These are phyloP conservation scores for Perizoma flavofasciatum DNA, from an alignment of 2,888 invertebrate genomes.

Conservation along the genomic window DNA sequence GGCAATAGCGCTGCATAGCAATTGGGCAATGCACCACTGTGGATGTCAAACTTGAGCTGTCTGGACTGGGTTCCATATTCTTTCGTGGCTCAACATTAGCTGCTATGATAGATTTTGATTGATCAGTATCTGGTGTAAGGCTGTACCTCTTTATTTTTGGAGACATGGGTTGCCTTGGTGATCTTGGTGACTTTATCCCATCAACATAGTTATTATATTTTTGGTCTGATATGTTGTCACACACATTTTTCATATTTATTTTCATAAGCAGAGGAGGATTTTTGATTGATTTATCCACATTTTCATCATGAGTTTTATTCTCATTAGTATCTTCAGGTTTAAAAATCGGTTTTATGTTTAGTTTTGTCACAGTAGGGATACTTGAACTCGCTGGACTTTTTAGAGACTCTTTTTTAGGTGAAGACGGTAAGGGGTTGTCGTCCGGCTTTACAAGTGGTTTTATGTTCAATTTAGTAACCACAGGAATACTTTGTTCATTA, in stretches of 20 bases:
- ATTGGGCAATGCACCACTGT: slow-evolving; percentile 12
- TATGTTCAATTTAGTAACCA: slow-evolving; percentile 73
- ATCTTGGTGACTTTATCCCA: slow-evolving; percentile 66
- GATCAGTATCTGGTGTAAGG: slow-evolving; percentile 25
- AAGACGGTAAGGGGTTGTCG: slow-evolving; percentile 59
- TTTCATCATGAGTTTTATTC: slow-evolving; percentile 50
- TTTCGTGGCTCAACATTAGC: slow-evolving; percentile 19
- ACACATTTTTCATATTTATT: slow-evolving; percentile 72
- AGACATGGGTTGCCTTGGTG: slow-evolving; percentile 63
- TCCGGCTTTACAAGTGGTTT: slow-evolving; percentile 72
- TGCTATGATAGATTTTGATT: slow-evolving; percentile 14
- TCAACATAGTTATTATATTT: slow-evolving; percentile 52
- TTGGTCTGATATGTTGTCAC: slow-evolving; percentile 50
- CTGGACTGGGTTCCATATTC: slow-evolving; percentile 25
- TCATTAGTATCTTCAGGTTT: slow-evolving; percentile 67
- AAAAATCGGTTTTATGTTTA: slow-evolving; percentile 76
- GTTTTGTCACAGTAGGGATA: slow-evolving; percentile 70
- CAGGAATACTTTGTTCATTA: slow-evolving; percentile 63
- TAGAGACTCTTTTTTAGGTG: slow-evolving; percentile 68
- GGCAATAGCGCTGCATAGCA: slow-evolving; percentile 23
- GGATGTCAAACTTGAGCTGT: slow-evolving; percentile 29
- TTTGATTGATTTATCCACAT: slow-evolving; percentile 56
- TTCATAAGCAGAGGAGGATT: slow-evolving; percentile 77
- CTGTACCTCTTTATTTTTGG: slow-evolving; percentile 31
- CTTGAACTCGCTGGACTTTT: slow-evolving; percentile 50